Evolutionary conservation across 2,797 vertebrate genomes (phyloP), one percentile per base, ranked within the genome.

Genomic region (Chaetophractus vellerosus): DNA sequence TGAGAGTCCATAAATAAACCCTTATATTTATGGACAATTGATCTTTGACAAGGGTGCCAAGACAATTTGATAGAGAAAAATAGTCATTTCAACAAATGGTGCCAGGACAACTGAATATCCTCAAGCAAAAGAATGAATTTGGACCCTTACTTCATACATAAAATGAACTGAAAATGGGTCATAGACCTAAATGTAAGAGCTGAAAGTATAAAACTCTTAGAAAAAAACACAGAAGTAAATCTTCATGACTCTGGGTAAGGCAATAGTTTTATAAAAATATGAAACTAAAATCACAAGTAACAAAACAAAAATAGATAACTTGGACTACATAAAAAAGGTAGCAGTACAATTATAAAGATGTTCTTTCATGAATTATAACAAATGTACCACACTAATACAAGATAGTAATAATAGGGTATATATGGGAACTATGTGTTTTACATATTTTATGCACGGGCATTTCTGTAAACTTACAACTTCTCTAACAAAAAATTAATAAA

Each of bases 11-110:
- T 59, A 91, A 83, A 93, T 88, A 63, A 0, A 66, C 3, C 11
- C 5, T 93, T 91, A 63, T 6, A 41, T 74, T 95, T 88, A 61
- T 80, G 61, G 59, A 84, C 12, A 52, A 15, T 68, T 88, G 57
- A 68, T 52, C 33, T 91, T 91, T 85, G 52, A 84, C 41, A 88
- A n/a, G 3, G 4, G 21, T 50, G 41, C 24, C 52, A 93, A 80
- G 31, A 61, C 24, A 87, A 64, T 72, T 15, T 72, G 55, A 61
- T 66, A 57, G 24, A 28, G 19, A 10, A 79, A 41, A 91, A 38
- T 4, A 74, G 57, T 79, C 8, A 28, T 72, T 87, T 82, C 31
- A 64, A 38, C 19, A 87, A 91, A 87, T 41, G 26, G 1, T 63
- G 45, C 24, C 38, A 31, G 26, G 16, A 78, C 26, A 33, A 57